These are phyloP conservation scores for Echiichthys vipera DNA, from an alignment of 2,797 vertebrate species.

Conservation along the genomic window DNA sequence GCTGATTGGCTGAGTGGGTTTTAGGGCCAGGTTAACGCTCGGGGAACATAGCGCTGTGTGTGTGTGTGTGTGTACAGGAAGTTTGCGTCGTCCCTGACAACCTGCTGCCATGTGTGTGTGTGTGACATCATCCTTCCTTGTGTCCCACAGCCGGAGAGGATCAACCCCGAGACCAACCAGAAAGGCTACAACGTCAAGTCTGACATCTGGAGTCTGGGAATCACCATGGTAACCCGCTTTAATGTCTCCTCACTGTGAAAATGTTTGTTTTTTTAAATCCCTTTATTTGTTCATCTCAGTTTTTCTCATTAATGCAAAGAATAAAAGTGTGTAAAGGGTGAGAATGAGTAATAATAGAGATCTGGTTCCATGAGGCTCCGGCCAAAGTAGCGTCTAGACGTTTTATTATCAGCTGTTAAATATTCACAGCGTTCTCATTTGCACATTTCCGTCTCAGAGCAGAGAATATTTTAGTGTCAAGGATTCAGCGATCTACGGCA, in stretches of 20 bases:
- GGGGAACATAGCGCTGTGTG: neutral
- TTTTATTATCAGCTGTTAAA: constrained; percentile 48
- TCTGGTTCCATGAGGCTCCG: neutral
- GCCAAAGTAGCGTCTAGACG: constrained; percentile 25
- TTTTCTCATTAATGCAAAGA: neutral
- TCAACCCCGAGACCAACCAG: constrained; percentile 97
- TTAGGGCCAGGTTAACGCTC: constrained; percentile 9
- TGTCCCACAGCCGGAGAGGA: constrained; percentile 92
- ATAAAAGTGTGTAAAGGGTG: neutral
- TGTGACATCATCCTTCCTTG: constrained; percentile 34
- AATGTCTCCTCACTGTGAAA: too few species aligned
- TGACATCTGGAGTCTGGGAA: constrained; percentile 98
- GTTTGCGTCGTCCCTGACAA: constrained; percentile 13
- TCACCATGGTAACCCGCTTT: constrained; percentile 90
- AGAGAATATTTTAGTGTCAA: constrained; percentile 18
- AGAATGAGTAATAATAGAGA: neutral
- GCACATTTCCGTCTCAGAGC: constrained; percentile 15
- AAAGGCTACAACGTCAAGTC: constrained; percentile 98
- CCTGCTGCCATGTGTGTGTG: neutral
- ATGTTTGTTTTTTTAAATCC: too few species aligned
- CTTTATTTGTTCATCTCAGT: neutral
- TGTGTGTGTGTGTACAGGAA: constrained; percentile 1
- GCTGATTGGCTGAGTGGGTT: constrained; percentile 19
- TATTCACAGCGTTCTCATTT: constrained; percentile 34
- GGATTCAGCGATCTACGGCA: constrained; percentile 8